A percentile compares a stretch with the other conserved stretches of the same genome.
These are phyloP conservation scores for Listronotus oregonensis DNA, from an alignment of 1,140 invertebrate species.

Conservation along the genomic window DNA sequence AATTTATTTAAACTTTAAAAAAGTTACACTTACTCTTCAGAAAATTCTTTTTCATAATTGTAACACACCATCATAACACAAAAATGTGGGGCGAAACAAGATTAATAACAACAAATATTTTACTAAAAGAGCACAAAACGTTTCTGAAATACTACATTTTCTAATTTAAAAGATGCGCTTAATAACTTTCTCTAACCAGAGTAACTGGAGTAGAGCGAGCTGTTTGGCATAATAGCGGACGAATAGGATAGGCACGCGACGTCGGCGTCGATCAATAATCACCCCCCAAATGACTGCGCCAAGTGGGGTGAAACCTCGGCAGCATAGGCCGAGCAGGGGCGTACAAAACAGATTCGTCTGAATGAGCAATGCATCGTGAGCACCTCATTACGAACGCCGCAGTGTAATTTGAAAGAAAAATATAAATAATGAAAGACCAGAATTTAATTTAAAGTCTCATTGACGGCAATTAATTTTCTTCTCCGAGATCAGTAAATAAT, in stretches of 20 bases:
- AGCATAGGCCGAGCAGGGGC: neutral
- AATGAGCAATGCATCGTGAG: too few relatives aligned
- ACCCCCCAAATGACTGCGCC: conserved; percentile 1
- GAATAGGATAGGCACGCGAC: conserved; percentile 1
- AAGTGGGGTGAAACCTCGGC: conserved; percentile 22
- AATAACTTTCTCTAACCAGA: conserved; percentile 2
- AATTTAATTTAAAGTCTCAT: too few relatives aligned
- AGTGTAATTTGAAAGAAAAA: too few relatives aligned
- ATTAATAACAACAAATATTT: neutral
- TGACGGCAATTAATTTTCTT: too few relatives aligned
- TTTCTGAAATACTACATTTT: neutral
- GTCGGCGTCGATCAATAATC: conserved; percentile 26
- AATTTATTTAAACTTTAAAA: conserved; percentile 5
- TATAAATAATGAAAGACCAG: too few relatives aligned
- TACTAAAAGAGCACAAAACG: neutral
- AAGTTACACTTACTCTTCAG: conserved; percentile 25
- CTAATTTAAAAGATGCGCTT: neutral
- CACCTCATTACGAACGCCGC: too few relatives aligned
- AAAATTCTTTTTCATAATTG: conserved; percentile 34
- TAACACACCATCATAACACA: conserved; percentile 39
- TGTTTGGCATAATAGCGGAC: conserved; percentile 8
- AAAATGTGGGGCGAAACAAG: neutral
- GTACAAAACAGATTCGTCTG: too few relatives aligned
- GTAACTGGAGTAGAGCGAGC: neutral
- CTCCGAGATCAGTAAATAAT: too few relatives aligned